A percentile compares a stretch with the other conserved stretches of the same genome.
Conservation (phyloP, 2,113 vertebrate species). For the Pachycephala philippinensis region DNA sequence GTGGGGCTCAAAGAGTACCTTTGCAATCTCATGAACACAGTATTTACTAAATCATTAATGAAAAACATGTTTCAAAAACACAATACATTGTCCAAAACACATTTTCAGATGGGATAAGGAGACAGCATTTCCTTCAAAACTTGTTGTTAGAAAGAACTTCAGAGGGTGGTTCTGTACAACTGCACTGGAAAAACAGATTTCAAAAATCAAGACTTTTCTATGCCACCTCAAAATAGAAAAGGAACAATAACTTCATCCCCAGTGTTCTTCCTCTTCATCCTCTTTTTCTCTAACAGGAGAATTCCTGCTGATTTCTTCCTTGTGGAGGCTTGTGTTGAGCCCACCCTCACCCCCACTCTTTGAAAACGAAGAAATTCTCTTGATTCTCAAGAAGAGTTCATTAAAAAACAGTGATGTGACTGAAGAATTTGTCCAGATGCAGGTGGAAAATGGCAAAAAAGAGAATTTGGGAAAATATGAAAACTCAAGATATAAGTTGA, state of each 20-base stretch:
- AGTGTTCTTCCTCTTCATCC: not conserved
- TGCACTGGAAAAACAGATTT: not conserved
- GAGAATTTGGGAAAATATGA: not conserved
- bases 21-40: not conserved
- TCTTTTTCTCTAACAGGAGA: not conserved
- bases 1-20: not conserved
- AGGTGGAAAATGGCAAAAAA: not conserved
- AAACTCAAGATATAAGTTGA: slow-evolving; percentile 25
- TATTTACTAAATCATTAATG: not conserved
- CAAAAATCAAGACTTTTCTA: not conserved
- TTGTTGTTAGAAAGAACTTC: not conserved
- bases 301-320: slow-evolving; percentile 26
- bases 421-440: slow-evolving; percentile 49
- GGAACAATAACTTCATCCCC: not conserved
- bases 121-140: not conserved
- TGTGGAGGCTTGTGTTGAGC: slow-evolving; percentile 21
- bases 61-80: not conserved
- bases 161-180: not conserved
- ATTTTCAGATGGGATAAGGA: not conserved
- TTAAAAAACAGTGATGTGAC: slow-evolving; percentile 14
- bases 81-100: not conserved
- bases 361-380: slow-evolving; percentile 48
- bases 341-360: not conserved
- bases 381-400: slow-evolving; percentile 29
- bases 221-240: not conserved